These are phyloP conservation scores for Carlito syrichta DNA, from an alignment of 2,113 vertebrate genomes.

Conservation along the genomic window DNA sequence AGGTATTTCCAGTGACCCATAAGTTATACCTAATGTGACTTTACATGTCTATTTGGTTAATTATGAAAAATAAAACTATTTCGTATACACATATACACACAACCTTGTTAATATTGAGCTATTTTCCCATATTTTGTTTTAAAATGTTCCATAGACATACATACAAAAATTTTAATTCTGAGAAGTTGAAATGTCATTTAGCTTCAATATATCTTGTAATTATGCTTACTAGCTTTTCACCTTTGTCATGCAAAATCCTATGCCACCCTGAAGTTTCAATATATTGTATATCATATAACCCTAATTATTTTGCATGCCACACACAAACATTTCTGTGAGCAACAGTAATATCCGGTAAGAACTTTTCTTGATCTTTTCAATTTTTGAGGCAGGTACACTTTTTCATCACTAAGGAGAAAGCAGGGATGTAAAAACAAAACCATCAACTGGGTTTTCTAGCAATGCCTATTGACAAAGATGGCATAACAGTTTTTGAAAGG, in stretches of 20 bases:
- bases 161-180: conserved; percentile 24
- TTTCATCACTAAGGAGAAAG: conserved; percentile 46
- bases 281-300: conserved; percentile 49
- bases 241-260: not conserved
- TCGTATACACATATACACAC: too few species aligned
- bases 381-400: not conserved
- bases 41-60: not conserved
- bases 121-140: not conserved
- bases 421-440: not conserved
- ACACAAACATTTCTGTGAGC: not conserved
- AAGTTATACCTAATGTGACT: not conserved
- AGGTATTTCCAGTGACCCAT: not conserved
- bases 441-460: not conserved
- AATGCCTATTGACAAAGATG: not conserved
- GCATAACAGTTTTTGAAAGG: conserved; percentile 52
- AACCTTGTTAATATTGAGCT: not conserved
- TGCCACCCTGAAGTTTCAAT: not conserved
- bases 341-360: not conserved
- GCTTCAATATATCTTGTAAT: conserved; percentile 1
- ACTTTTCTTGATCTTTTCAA: conserved; percentile 14
- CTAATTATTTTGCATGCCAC: not conserved
- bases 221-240: not conserved
- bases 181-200: conserved; percentile 22
- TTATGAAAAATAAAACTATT: not conserved
- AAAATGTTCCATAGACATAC: not conserved